Conservation (phyloP, 2,888 invertebrate species). For the Eilema depressum region DNA sequence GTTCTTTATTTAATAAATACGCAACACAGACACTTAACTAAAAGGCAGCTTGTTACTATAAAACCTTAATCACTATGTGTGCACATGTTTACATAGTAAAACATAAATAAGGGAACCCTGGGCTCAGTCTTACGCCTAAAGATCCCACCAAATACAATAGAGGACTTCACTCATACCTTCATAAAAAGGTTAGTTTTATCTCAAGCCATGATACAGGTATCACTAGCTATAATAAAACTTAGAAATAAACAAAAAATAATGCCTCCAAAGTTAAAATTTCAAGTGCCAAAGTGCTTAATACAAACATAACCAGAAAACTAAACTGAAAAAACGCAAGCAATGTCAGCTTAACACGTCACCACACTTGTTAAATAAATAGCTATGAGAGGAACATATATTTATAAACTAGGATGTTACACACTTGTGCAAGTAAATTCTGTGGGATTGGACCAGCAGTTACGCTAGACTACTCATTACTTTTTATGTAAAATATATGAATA, state of each 20-base stretch:
- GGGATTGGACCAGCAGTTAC: slow-evolving; percentile 29
- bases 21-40: slow-evolving; percentile 65
- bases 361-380: slow-evolving; percentile 48
- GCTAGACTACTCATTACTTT: slow-evolving; percentile 31
- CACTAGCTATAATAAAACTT: slow-evolving; percentile 42
- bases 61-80: slow-evolving; percentile 63
- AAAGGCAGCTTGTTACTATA: slow-evolving; percentile 65
- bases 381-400: slow-evolving; percentile 47
- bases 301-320: slow-evolving; percentile 31
- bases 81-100: slow-evolving; percentile 54
- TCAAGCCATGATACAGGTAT: slow-evolving; percentile 34
- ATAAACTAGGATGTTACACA: slow-evolving; percentile 35
- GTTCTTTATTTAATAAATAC: slow-evolving; percentile 62
- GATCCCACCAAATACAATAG: slow-evolving; percentile 36
- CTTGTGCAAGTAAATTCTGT: slow-evolving; percentile 50
- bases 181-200: slow-evolving; percentile 29
- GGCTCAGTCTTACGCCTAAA: slow-evolving; percentile 64
- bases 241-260: slow-evolving; percentile 41
- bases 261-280: slow-evolving; percentile 37
- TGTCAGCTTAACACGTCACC: slow-evolving; percentile 32
- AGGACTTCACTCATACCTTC: slow-evolving; percentile 40
- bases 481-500: slow-evolving; percentile 45
- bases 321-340: slow-evolving; percentile 32
- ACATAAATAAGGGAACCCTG: slow-evolving; percentile 58
- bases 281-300: slow-evolving; percentile 31